Conservation (phyloP, 2,113 vertebrate species). For the Corythornis vintsioides region DNA sequence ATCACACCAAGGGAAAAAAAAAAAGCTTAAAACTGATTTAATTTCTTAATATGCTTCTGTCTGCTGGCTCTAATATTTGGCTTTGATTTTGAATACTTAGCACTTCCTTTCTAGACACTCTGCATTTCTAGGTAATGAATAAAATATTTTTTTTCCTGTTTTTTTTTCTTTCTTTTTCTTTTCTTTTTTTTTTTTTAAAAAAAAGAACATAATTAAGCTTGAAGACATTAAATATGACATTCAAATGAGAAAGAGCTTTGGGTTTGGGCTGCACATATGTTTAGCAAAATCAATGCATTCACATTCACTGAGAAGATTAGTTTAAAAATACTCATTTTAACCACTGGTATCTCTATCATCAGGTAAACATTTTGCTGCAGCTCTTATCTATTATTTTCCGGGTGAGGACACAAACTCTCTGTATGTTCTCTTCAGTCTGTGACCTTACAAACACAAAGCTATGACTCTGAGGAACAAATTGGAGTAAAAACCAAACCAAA, state of each 20-base stretch:
- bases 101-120: background rate
- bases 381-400: background rate
- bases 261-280: background rate
- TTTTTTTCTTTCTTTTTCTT: background rate
- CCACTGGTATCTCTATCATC: background rate
- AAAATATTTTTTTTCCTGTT: background rate
- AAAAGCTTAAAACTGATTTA: constrained; percentile 59
- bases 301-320: background rate
- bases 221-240: constrained; percentile 54
- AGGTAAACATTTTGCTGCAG: background rate
- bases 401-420: background rate
- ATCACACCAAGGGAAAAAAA: constrained; percentile 36
- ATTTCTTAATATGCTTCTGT: constrained; percentile 62
- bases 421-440: background rate
- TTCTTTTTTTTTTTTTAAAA: background rate
- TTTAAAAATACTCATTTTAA: background rate
- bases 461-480: background rate
- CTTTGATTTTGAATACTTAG: constrained; percentile 64
- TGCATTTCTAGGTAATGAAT: constrained; percentile 56
- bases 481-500: background rate
- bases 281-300: background rate
- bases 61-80: constrained; percentile 48
- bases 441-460: background rate
- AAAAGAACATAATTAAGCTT: constrained; percentile 57
- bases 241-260: constrained; percentile 44